Evolutionary conservation across 2,888 invertebrate genomes (phyloP).

Genomic region (Drosophila phalerata): DNA sequence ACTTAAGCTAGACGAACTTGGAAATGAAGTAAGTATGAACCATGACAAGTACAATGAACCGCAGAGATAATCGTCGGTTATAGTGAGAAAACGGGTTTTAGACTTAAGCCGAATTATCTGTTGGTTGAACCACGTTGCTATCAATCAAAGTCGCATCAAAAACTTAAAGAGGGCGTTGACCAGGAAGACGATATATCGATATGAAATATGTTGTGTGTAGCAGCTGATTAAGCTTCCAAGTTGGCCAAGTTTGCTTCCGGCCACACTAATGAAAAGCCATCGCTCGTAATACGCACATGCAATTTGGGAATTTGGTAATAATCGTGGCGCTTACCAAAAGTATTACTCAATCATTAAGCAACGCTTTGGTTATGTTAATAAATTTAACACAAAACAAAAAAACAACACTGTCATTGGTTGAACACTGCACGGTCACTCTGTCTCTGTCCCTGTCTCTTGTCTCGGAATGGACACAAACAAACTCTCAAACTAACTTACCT

Average conservation of each 20-base stretch:
- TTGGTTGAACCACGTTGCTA: conserved; percentile 45
- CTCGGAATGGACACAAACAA: conserved; percentile 3
- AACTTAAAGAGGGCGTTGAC: conserved; percentile 37
- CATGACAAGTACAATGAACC: conserved; percentile 76
- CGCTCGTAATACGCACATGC: conserved; percentile 30
- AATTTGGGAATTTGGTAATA: conserved; percentile 60
- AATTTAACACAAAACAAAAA: conserved; percentile 31
- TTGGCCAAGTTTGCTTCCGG: conserved; percentile 39
- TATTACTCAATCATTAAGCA: conserved; percentile 52
- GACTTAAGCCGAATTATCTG: conserved; percentile 27
- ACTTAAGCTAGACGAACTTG: conserved; percentile 12
- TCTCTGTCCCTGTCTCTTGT: conserved; percentile 29
- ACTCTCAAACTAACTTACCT: conserved; percentile 52
- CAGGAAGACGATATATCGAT: conserved; percentile 33
- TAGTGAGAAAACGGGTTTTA: conserved; percentile 64
- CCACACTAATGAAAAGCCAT: conserved; percentile 36
- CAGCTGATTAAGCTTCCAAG: conserved; percentile 20
- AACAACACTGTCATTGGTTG: conserved; percentile 47
- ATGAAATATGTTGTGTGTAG: conserved; percentile 10
- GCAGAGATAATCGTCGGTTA: conserved; percentile 70
- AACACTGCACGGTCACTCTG: conserved; percentile 50
- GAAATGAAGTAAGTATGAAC: conserved; percentile 35
- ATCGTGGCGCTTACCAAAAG: conserved; percentile 22
- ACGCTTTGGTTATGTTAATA: conserved; percentile 56
- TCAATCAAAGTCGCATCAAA: conserved; percentile 71